A percentile compares a stretch with the other conserved stretches of the same genome.
Evolutionary conservation across 2,888 invertebrate genomes (phyloP).

Genomic region (Andrena trimmerana): DNA sequence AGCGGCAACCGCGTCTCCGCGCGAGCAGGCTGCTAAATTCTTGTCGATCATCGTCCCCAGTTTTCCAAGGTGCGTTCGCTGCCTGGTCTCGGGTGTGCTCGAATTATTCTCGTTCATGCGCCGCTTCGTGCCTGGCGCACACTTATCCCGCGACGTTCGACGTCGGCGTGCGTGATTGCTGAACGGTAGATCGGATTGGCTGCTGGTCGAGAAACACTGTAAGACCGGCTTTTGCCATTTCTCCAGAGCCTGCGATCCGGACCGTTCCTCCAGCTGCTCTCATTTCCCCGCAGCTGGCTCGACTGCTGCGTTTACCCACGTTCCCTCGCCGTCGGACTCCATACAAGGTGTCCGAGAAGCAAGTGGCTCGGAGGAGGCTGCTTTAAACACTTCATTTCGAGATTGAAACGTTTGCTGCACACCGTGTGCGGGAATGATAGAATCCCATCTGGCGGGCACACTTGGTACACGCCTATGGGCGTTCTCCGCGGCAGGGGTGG

Average conservation of each 20-base stretch:
- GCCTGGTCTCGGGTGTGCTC: conserved; percentile 17
- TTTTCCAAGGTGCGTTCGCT: conserved; percentile 13
- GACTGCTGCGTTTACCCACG: conserved; percentile 41
- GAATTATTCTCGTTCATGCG: conserved; percentile 47
- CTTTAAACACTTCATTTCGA: too few species aligned
- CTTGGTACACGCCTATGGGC: too few species aligned
- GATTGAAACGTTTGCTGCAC: too few species aligned
- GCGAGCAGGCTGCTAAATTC: background rate
- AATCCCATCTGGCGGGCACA: too few species aligned
- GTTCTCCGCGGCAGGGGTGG: too few species aligned
- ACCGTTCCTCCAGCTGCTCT: conserved; percentile 47
- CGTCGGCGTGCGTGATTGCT: conserved; percentile 44
- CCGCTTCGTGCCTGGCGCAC: background rate
- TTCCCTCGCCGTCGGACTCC: background rate
- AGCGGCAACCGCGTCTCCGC: background rate
- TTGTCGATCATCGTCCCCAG: conserved; percentile 25
- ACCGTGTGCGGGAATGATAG: too few species aligned
- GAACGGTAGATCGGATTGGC: conserved; percentile 61
- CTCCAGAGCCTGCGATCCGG: conserved; percentile 38
- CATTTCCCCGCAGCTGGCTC: conserved; percentile 46
- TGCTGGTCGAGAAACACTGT: conserved; percentile 30
- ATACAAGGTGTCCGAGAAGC: background rate
- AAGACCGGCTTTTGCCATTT: conserved; percentile 49
- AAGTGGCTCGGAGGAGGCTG: background rate
- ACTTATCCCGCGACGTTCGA: conserved; percentile 7